Evolutionary conservation across 2,888 invertebrate genomes (phyloP).

Genomic region (Dasypolia templi): DNA sequence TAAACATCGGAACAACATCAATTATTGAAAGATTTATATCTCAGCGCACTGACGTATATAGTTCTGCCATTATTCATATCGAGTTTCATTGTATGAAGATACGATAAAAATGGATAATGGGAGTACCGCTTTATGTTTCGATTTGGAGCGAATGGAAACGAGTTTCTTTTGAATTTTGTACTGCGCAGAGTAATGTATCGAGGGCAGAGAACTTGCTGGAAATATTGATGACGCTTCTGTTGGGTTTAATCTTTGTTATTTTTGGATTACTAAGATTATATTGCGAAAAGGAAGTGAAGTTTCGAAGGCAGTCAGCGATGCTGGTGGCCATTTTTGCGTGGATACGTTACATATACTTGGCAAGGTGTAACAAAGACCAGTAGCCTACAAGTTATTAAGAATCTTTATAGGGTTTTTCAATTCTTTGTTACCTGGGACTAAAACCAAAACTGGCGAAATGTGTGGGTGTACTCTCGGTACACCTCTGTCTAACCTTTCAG

Average conservation of each 20-base stretch:
- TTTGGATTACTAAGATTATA: not conserved
- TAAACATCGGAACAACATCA: constrained; percentile 85
- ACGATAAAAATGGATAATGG: constrained; percentile 78
- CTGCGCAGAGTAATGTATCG: constrained; percentile 41
- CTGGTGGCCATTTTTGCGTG: not conserved
- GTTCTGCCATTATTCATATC: constrained; percentile 85
- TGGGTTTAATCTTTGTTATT: constrained; percentile 33
- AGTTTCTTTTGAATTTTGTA: constrained; percentile 65
- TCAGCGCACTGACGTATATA: constrained; percentile 80
- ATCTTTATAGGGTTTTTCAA: not conserved
- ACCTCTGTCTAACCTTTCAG: no score
- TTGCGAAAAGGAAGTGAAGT: not conserved
- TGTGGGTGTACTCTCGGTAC: not conserved
- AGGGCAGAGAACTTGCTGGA: constrained; percentile 22
- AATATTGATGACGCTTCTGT: constrained; percentile 43
- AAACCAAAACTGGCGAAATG: not conserved
- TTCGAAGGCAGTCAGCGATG: not conserved
- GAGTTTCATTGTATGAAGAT: constrained; percentile 79
- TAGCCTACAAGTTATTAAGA: not conserved
- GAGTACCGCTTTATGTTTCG: constrained; percentile 67
- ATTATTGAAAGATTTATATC: constrained; percentile 89
- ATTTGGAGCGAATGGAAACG: constrained; percentile 62
- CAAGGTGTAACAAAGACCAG: no score
- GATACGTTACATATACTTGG: not conserved
- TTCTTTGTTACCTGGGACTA: no score